phyloP scores from a whole-genome alignment of 2,113 vertebrate genomes.

The Mionectes macconnelli region DNA sequence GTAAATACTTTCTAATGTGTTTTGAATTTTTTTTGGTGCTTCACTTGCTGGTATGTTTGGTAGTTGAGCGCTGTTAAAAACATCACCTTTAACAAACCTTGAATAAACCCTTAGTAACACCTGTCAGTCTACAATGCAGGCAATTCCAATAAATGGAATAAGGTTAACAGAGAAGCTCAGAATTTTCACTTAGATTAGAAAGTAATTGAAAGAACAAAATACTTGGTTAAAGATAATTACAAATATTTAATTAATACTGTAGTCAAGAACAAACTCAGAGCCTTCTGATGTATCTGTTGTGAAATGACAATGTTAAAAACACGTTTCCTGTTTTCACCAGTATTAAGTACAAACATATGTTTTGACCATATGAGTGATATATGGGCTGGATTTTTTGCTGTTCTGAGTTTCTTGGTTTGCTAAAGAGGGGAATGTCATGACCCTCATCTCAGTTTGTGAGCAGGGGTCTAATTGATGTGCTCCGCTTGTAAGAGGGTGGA shows the following conservation, averaged over 20 bases:
- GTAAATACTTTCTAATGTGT: neutral
- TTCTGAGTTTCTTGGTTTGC: neutral
- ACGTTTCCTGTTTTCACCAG: neutral
- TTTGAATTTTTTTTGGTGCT: neutral
- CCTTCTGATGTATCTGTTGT: neutral
- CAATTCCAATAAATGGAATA: neutral
- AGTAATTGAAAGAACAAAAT: neutral
- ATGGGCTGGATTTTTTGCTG: neutral
- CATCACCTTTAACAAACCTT: neutral
- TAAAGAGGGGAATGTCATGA: neutral
- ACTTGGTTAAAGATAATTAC: neutral
- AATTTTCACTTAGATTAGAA: neutral
- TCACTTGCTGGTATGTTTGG: neutral
- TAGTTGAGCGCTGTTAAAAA: neutral
- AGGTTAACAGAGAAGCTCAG: neutral
- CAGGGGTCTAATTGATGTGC: accelerated
- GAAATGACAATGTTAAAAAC: neutral
- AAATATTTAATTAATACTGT: neutral
- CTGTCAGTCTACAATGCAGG: neutral
- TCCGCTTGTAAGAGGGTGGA: neutral
- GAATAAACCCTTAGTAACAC: neutral
- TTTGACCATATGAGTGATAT: neutral
- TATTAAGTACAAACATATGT: neutral
- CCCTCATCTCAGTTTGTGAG: neutral
- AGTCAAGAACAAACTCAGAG: neutral